These are phyloP conservation scores for Xestia xanthographa DNA, from an alignment of 2,888 invertebrate species.

Conservation along the genomic window DNA sequence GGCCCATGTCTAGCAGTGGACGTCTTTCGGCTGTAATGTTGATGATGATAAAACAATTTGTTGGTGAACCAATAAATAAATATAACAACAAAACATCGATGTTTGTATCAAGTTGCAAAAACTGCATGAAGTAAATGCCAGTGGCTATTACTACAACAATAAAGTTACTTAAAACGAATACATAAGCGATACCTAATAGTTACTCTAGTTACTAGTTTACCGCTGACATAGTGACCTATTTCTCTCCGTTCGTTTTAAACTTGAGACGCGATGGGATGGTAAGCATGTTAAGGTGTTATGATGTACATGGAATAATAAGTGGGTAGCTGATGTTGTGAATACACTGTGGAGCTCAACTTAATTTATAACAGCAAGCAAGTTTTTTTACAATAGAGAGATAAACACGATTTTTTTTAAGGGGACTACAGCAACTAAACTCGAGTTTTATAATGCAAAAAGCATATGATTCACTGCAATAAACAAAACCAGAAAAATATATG, in stretches of 20 bases:
- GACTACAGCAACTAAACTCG: no score
- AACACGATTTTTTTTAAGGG: neutral
- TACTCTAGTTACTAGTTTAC: conserved; percentile 13
- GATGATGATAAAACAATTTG: no score
- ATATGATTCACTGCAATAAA: no score
- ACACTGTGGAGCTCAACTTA: neutral
- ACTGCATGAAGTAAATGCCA: neutral
- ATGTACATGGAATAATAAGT: conserved; percentile 9
- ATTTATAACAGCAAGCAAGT: no score
- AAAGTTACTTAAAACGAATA: conserved; percentile 2
- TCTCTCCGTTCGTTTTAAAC: conserved; percentile 21
- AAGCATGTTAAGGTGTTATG: neutral
- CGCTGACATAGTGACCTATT: conserved; percentile 44
- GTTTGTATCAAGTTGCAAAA: neutral
- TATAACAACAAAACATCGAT: no score
- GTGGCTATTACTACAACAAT: neutral
- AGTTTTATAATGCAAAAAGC: no score
- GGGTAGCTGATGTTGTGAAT: neutral
- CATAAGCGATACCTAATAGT: conserved; percentile 4
- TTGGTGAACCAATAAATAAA: no score
- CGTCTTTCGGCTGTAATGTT: no score
- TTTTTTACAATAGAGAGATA: neutral
- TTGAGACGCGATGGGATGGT: neutral
- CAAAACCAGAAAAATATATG: no score
- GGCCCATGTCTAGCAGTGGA: no score